These are phyloP conservation scores for Machimus atricapillus DNA, from an alignment of 2,888 invertebrate species.

Conservation along the genomic window DNA sequence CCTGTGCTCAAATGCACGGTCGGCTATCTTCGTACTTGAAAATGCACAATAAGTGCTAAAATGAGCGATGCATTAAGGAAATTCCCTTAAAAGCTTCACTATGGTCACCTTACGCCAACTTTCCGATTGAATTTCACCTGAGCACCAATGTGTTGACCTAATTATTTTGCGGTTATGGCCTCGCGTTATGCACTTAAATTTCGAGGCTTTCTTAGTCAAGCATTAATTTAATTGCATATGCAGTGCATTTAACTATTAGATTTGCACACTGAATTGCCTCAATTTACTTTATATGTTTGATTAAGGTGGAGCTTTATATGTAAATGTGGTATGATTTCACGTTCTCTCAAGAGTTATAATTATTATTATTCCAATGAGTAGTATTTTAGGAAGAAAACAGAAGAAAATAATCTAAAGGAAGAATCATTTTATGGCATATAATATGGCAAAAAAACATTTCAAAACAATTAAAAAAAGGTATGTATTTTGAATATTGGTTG, in stretches of 20 bases:
- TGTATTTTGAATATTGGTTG: no score
- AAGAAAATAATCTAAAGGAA: no score
- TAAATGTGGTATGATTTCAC: no score
- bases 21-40: not conserved
- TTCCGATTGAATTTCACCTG: conserved; percentile 17
- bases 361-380: no score
- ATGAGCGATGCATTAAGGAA: conserved; percentile 29
- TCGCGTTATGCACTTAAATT: not conserved
- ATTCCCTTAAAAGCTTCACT: not conserved
- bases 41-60: conserved; percentile 27
- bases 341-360: no score
- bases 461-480: no score
- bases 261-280: not conserved
- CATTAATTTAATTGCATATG: not conserved
- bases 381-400: no score
- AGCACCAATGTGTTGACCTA: not conserved
- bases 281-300: not conserved
- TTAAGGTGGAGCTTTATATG: no score
- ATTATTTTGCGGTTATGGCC: conserved; percentile 4
- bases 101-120: not conserved
- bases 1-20: not conserved
- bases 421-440: no score
- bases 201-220: not conserved
- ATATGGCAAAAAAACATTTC: no score
- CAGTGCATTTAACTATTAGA: not conserved